Base-by-base conservation (phyloP, 2,888 invertebrate genomes). In the Sipha maydis region DNA sequence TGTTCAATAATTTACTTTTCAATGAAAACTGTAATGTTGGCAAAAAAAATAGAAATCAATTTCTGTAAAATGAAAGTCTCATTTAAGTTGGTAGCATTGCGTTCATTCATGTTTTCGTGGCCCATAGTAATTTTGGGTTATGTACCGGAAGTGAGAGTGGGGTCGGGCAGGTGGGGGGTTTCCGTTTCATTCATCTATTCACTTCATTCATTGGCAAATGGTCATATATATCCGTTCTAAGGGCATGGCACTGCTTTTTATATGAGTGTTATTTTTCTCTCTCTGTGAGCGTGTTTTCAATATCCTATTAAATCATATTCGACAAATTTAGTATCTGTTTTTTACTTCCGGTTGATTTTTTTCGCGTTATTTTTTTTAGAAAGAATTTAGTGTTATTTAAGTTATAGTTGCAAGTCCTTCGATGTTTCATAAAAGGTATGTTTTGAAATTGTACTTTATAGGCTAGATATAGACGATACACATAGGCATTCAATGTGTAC, bases 71-170 rank as follows among this genome's bases (percentile, higher is more conserved):
- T 75, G 76, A 82, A 85, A 76, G 82, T 82, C 73, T 71, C 38
- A 67, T 82, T 88, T 82, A 88, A 38, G 88, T 88, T 88, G 88
- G 88, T 76, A 88, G 38, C 61, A 80, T 75, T 88, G 88, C 41
- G 80, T 88, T 88, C 88, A 88, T 88, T 88, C 88, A 88, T 88
- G 88, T 88, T 88, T 88, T 88, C 88, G 88, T 88, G 88, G 88
- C 88, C 88, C 88, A 88, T 88, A 88, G 88, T 88, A 88, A 88
- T 88, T 88, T 88, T 88, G 88, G 88, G 88, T 88, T 88, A 88
- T 88, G 88, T 88, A 88, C 88, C 88, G 88, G 88, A 88, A 88
- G 88, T 88, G 82, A 75, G 88, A 88, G 88, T 88, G 88, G 88
- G 88, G 88, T 82, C 88, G 82, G 80, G 28, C 56, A 67, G 80